Conservation (phyloP, 2,888 invertebrate genomes). For the Notocelia uddmanniana region DNA sequence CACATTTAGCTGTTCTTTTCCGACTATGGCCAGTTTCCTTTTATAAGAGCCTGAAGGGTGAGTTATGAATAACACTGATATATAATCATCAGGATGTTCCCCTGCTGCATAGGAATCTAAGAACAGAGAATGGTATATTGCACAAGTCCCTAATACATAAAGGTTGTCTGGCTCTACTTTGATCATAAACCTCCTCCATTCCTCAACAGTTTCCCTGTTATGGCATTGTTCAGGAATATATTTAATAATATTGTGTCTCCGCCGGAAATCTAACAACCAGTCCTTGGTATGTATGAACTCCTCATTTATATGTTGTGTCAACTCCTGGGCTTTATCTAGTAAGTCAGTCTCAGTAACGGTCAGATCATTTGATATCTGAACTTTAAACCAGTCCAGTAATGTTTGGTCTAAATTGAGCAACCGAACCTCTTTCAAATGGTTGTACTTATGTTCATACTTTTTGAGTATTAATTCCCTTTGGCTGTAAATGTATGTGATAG, state of each 20-base stretch:
- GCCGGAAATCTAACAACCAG: conserved; percentile 58
- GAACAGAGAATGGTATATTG: conserved; percentile 48
- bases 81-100: neutral
- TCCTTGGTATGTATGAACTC: conserved; percentile 55
- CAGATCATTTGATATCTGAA: conserved; percentile 1
- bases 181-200: neutral
- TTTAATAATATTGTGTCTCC: conserved; percentile 56
- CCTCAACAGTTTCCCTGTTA: neutral
- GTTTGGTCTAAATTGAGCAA: conserved; percentile 56
- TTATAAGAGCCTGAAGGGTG: conserved; percentile 56
- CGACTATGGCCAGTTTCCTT: conserved; percentile 41
- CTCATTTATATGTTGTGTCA: conserved; percentile 54
- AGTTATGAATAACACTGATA: conserved; percentile 44
- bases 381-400: conserved; percentile 51
- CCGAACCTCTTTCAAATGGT: conserved; percentile 46
- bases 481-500: conserved; percentile 57
- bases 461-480: conserved; percentile 47
- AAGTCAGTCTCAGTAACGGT: neutral
- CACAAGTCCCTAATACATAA: neutral
- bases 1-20: neutral
- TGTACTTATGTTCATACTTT: conserved; percentile 57
- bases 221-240: neutral
- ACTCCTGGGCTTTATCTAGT: conserved; percentile 48
- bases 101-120: conserved; percentile 53
- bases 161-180: neutral